Evolutionary conservation across 2,113 vertebrate species (phyloP).

Genomic region (Tiliqua scincoides): DNA sequence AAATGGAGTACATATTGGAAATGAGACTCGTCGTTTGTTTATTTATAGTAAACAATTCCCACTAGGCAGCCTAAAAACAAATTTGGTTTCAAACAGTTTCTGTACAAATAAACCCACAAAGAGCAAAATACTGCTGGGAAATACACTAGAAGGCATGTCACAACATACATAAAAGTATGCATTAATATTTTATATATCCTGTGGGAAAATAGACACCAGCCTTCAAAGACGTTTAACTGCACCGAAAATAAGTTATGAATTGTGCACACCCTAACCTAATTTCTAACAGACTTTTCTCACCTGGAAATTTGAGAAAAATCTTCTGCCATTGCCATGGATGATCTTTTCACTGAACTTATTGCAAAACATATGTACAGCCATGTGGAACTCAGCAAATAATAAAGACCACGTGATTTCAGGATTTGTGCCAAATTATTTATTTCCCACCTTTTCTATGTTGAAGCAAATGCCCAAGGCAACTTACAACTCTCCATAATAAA

Average conservation of each 20-base stretch:
- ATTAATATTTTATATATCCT: constrained; percentile 48
- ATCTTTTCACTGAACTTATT: constrained; percentile 29
- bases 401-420: constrained; percentile 41
- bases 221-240: constrained; percentile 40
- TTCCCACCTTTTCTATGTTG: no score
- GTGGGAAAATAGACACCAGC: constrained; percentile 22
- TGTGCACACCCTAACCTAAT: constrained; percentile 21
- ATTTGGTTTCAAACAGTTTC: constrained; percentile 33
- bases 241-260: constrained; percentile 20
- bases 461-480: no score
- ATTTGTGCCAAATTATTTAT: constrained; percentile 45
- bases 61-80: constrained; percentile 33
- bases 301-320: constrained; percentile 40
- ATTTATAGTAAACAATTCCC: constrained; percentile 45
- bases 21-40: constrained; percentile 7
- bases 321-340: constrained; percentile 19
- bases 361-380: constrained; percentile 25
- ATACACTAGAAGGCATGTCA: constrained; percentile 45
- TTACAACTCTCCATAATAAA: no score
- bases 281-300: constrained; percentile 43
- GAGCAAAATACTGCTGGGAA: constrained; percentile 27
- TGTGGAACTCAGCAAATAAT: constrained; percentile 18
- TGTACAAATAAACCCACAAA: constrained; percentile 39
- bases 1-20: neutral
- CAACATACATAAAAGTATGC: constrained; percentile 39